These are phyloP conservation scores for Amphilophus citrinellus DNA, from an alignment of 2,113 vertebrate species.

Conservation along the genomic window DNA sequence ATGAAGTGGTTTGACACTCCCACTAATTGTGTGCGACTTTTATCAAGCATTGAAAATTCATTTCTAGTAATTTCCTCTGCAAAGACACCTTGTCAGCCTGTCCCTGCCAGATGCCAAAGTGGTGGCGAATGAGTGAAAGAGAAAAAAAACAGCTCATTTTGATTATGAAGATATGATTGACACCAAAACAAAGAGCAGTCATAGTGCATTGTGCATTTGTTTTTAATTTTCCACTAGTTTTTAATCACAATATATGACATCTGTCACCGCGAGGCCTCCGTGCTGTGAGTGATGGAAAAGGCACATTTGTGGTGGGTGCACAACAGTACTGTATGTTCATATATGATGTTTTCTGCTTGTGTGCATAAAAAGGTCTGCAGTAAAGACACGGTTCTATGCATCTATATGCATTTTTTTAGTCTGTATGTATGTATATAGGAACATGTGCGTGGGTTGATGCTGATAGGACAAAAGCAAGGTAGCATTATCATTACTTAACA, in stretches of 20 bases:
- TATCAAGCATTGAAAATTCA: constrained; percentile 70
- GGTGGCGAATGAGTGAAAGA: constrained; percentile 18
- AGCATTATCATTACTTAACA: constrained; percentile 94
- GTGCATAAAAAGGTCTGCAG: background rate
- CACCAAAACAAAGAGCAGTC: constrained; percentile 77
- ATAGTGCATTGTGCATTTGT: constrained; percentile 70
- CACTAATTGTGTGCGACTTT: constrained; percentile 69
- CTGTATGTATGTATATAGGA: background rate
- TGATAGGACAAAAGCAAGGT: constrained; percentile 85
- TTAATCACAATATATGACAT: constrained; percentile 73
- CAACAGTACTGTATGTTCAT: constrained; percentile 15
- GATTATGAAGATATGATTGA: constrained; percentile 79
- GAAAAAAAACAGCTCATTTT: constrained; percentile 40
- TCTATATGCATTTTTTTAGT: background rate
- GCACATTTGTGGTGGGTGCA: constrained; percentile 12
- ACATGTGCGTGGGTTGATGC: constrained; percentile 9
- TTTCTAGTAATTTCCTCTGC: constrained; percentile 59
- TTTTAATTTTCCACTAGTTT: constrained; percentile 73
- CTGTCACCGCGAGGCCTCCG: constrained; percentile 47
- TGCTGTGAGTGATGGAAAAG: constrained; percentile 27
- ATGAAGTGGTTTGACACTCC: constrained; percentile 60
- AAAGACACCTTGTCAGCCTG: constrained; percentile 72
- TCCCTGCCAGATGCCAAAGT: constrained; percentile 71
- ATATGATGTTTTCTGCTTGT: constrained; percentile 5
- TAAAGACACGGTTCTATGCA: background rate